Evolutionary conservation across 2,797 vertebrate genomes (phyloP), one percentile per base, ranked within the genome.

Genomic region (Botia almorhae): DNA sequence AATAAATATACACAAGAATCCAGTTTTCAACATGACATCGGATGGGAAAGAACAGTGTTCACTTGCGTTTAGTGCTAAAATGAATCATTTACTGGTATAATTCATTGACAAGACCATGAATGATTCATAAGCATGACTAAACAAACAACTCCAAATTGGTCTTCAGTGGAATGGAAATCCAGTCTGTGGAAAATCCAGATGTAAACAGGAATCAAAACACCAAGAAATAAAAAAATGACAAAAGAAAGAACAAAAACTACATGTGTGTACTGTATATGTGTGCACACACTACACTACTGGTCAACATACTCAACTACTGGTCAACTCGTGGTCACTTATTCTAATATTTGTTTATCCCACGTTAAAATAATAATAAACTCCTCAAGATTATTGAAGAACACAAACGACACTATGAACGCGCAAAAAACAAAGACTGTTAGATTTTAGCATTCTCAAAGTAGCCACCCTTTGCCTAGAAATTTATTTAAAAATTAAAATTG

Each of bases 21-120:
- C 51, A 19, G 78, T 80, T 83, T 39, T 87, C 74, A 87, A 84
- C 87, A 85, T 29, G 60, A 81, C 82, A 86, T 81, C 13, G 50
- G 76, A 86, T 87, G 81, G 82, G 82, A 87, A 87, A 87, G 85
- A 84, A 85, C 69, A 43, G 58, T 87, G 82, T 91, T 90, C 88
- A 79, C 87, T 89, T 87, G 88, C 88, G 87, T 88, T 90, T 89
- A 90, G 87, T 75, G 86, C 75, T 87, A 84, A 89, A 89, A 91
- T 91, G 85, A 92, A 90, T 91, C 86, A 89, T 90, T 91, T 88
- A 87, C 83, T 87, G 80, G 39, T 88, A 91, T 92, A 77, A 93
- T 91, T 91, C 91, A 91, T 91, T 92, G 92, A 93, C 90, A 85
- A 87, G 81, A 81, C 75, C 61, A 81, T 92, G 77, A 92, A 93